These are phyloP conservation scores for Trichopria drosophilae DNA, from an alignment of 2,888 invertebrate genomes.

Conservation along the genomic window DNA sequence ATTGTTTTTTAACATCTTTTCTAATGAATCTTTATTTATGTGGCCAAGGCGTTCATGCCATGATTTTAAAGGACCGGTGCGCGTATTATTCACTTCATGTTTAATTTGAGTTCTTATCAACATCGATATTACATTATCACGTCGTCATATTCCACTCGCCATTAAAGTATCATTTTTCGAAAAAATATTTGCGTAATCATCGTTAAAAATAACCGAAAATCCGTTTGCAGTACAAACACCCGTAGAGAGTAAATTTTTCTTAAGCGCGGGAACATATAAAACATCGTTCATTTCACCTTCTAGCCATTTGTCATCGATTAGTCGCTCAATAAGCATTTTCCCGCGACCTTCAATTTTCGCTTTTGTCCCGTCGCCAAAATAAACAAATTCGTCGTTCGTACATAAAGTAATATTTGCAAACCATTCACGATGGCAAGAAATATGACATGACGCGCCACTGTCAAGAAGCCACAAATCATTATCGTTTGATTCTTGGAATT, in stretches of 20 bases:
- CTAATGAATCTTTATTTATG: neutral
- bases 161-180: slow-evolving; percentile 15
- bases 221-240: slow-evolving; percentile 10
- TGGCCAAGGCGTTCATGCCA: too few species aligned
- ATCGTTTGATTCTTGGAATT: too few species aligned
- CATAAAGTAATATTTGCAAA: neutral
- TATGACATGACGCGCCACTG: too few species aligned
- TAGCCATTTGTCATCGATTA: slow-evolving; percentile 2
- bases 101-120: slow-evolving; percentile 11
- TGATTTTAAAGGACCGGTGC: too few species aligned
- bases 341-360: slow-evolving; percentile 10
- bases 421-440: slow-evolving; percentile 9
- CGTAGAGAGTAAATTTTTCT: slow-evolving; percentile 12
- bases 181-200: slow-evolving; percentile 6
- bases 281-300: slow-evolving; percentile 17
- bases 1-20: slow-evolving; percentile 2
- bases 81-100: slow-evolving; percentile 1
- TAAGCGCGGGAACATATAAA: slow-evolving; percentile 17
- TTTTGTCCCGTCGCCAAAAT: slow-evolving; percentile 7
- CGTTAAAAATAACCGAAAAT: slow-evolving; percentile 2
- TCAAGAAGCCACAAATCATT: too few species aligned
- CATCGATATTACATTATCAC: slow-evolving; percentile 17
- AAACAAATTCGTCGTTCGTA: slow-evolving; percentile 11
- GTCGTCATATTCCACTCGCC: slow-evolving; percentile 10
- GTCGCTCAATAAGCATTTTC: slow-evolving; percentile 9